A percentile compares a stretch with the other conserved stretches of the same genome.
These are phyloP conservation scores for Caenorhabditis briggsae DNA, from an alignment of 1,140 invertebrate species.

Conservation along the genomic window DNA sequence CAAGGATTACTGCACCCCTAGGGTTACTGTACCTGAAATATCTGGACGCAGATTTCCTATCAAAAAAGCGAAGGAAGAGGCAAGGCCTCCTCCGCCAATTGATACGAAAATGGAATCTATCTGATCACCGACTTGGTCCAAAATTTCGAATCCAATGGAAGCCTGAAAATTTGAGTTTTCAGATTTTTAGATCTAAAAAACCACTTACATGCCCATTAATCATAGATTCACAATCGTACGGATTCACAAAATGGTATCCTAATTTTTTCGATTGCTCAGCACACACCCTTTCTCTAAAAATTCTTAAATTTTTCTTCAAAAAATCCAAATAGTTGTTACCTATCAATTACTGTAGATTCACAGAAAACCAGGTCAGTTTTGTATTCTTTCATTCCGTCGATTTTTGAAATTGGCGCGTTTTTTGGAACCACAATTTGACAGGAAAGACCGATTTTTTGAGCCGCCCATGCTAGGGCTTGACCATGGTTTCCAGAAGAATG, in stretches of 20 bases:
- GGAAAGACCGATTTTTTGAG: slow-evolving; percentile 72
- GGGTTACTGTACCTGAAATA: slow-evolving; percentile 48
- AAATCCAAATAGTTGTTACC: not conserved
- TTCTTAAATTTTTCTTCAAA: not conserved
- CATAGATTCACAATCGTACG: slow-evolving; percentile 78
- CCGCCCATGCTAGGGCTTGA: slow-evolving; percentile 79
- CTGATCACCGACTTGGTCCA: slow-evolving; percentile 78
- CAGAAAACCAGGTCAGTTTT: slow-evolving; percentile 77
- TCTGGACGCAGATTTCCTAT: slow-evolving; percentile 75
- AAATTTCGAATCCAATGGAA: slow-evolving; percentile 22
- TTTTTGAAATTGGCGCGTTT: slow-evolving; percentile 77
- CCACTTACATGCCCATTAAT: slow-evolving; percentile 79
- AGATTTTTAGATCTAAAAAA: not conserved
- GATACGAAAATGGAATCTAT: slow-evolving; percentile 80
- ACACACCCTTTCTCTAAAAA: slow-evolving; percentile 52
- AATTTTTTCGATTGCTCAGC: slow-evolving; percentile 65
- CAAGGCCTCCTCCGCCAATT: slow-evolving; percentile 80
- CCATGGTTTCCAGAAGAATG: slow-evolving; percentile 79
- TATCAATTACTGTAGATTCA: slow-evolving; percentile 61
- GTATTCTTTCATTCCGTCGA: slow-evolving; percentile 78
- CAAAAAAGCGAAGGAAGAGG: slow-evolving; percentile 79
- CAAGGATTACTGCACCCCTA: too few relatives aligned
- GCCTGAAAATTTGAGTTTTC: not conserved
- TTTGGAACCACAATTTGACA: slow-evolving; percentile 78
- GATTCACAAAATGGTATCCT: slow-evolving; percentile 66